phyloP scores from a whole-genome alignment of 1,140 invertebrate genomes.

The Calephelis virginiensis region DNA sequence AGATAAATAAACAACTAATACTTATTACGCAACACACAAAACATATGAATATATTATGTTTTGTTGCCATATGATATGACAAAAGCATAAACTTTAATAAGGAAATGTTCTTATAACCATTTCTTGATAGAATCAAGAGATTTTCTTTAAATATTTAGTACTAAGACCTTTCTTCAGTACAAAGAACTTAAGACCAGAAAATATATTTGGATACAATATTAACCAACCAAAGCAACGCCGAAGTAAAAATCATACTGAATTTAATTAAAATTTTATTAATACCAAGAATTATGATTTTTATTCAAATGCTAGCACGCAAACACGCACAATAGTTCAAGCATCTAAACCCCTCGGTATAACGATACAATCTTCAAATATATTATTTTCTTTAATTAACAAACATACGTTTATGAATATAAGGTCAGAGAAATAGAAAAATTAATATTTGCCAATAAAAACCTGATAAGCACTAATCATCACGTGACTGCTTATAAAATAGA shows the following conservation, averaged over 20 bases:
- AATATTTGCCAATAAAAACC: neutral
- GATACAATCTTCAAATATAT: slow-evolving; percentile 12
- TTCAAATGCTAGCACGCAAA: neutral
- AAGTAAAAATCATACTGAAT: neutral
- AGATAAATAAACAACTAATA: no score
- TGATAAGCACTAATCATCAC: no score
- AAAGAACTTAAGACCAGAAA: no score
- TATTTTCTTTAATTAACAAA: slow-evolving; percentile 8
- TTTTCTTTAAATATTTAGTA: no score
- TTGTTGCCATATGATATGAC: no score
- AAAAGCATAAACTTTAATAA: no score
- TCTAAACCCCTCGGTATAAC: neutral
- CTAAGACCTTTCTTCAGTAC: no score
- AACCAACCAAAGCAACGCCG: neutral
- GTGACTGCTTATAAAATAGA: no score
- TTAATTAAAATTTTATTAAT: slow-evolving; percentile 3
- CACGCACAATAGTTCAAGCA: slow-evolving; percentile 5
- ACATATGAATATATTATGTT: no score
- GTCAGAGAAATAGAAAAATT: neutral
- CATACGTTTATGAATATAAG: slow-evolving; percentile 1
- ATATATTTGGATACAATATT: neutral
- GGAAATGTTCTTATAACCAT: no score
- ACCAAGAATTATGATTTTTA: neutral
- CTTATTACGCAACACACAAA: no score
- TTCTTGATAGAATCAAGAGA: no score